Evolutionary conservation across 2,113 vertebrate genomes (phyloP), one percentile per base, ranked within the genome.

Genomic region (Toxotes jaculatrix): DNA sequence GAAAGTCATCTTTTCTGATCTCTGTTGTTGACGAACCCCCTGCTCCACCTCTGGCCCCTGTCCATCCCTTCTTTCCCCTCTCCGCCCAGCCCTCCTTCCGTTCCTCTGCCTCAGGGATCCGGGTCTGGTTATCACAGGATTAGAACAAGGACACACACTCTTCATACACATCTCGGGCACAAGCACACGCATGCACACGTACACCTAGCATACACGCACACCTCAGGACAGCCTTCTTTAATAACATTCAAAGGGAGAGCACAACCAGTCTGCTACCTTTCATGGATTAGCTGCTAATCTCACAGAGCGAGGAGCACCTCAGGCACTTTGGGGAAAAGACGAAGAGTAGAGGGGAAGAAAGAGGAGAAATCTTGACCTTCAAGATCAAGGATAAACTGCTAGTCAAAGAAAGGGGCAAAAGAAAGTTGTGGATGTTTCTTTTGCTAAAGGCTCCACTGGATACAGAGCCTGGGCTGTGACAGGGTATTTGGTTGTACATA

Each of bases 201-300:
- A 74, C 70, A 72, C 59, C 65, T 11, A 57, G 49, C 72, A 68
- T 36, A 62, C 71, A 62, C 77, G 73, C 91, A 86, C 85, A 93
- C 88, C 90, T 89, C 83, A 82, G 91, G 85, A 88, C 87, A 86
- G 88, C 79, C 78, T 73, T 67, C 87, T 88, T 91, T 91, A 92
- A 90, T 91, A 91, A 85, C 83, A 89, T 90, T 93, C 87, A 92
- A 91, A 93, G 78, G 51, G 79, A 87, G 87, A 83, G 83, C 87
- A 82, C 83, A 88, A 74, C 76, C 89, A 89, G 84, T 82, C 83
- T 59, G 69, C 85, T 83, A 88, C 90, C 87, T 94, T 93, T 93
- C 88, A 93, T 85, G 93, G 93, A 93, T 95, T 94, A 94, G 74
- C 84, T 56, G 85, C 88, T 94, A 94, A 95, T 94, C 94, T 93